Conservation (phyloP, 2,888 invertebrate species). For the Phytoseiulus persimilis region DNA sequence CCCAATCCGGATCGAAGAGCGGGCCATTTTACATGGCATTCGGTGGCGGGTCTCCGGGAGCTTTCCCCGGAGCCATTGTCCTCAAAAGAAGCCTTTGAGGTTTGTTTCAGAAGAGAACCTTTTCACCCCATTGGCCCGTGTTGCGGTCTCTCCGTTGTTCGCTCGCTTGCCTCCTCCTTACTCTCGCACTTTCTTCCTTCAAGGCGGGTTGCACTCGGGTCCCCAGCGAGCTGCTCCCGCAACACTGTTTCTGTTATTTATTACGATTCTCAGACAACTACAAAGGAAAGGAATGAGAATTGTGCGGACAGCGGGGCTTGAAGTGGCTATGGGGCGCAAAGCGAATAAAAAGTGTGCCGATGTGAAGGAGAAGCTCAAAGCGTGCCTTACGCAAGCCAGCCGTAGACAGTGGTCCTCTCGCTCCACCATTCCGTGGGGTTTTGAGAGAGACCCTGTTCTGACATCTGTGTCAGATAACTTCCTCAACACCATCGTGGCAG, state of each 20-base stretch:
- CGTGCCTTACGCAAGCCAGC: too few relatives aligned
- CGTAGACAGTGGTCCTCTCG: too few relatives aligned
- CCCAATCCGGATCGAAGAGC: too few relatives aligned
- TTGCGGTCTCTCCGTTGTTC: background rate
- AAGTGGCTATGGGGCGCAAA: too few relatives aligned
- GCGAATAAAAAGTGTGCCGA: too few relatives aligned
- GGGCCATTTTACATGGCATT: background rate
- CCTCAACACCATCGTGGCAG: too few relatives aligned
- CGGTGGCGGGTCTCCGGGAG: background rate
- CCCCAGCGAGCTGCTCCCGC: background rate
- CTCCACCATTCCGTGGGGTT: too few relatives aligned
- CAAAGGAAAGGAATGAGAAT: background rate
- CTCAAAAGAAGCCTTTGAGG: background rate
- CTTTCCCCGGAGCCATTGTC: background rate
- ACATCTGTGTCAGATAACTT: too few relatives aligned
- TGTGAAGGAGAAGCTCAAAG: too few relatives aligned
- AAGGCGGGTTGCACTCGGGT: background rate
- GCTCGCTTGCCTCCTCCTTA: background rate
- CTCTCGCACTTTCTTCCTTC: too few relatives aligned
- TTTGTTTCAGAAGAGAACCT: background rate
- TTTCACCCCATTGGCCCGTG: background rate
- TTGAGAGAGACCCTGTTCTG: too few relatives aligned
- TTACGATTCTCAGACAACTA: background rate
- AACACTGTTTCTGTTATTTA: background rate
- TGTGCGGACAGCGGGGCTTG: background rate